Base-by-base conservation (phyloP, 2,888 invertebrate species). In the Gisinianus flammeolus region DNA sequence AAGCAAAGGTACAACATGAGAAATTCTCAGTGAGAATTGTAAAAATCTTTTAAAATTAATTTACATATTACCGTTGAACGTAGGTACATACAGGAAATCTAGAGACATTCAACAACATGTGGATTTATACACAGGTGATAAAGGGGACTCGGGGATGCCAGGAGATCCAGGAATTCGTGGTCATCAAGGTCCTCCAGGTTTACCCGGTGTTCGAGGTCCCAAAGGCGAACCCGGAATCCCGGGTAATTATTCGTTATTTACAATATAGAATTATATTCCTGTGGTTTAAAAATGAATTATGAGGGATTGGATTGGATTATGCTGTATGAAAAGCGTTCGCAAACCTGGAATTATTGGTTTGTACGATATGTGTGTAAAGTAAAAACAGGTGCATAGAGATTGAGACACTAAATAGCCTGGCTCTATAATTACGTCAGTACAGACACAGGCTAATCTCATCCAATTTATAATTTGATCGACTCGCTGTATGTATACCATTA, bases 121-220 rank as follows among this genome's bases (percentile, higher is more conserved):
- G 64, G 26, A 31, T 67, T 19, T 67, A n/a, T n/a, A 30, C 33
- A 16, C 24, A 73, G 88, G 88, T 2, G 86, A 87, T 56, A 79
- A 85, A 52, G 89, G 88, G 10, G 84, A 86, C 1, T 26, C 31
- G 33, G 77, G 77, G 16, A 26, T 44, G 3, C 86, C 89, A 0
- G 91, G 88, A 16, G 83, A 79, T 30, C 76, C 76, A 0, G 86
- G 86, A 31, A 81, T 83, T 4, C 83, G 85, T 70, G 88, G 93
- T 2, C 90, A 91, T 2, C 89, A 89, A 69, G 93, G 92, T 2
- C 89, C 90, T 2, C 90, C 91, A 70, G 94, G 94, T 1, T 90
- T 91, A 0, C 87, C 91, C 0, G 94, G 93, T 0, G 90, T 91
- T 0, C 89, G 90, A 35, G 62, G 56, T 58, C 90, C 90, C 0